A percentile compares a stretch with the other conserved stretches of the same genome.
Evolutionary conservation across 2,113 vertebrate species (phyloP).

Genomic region (Catharus fuscescens): DNA sequence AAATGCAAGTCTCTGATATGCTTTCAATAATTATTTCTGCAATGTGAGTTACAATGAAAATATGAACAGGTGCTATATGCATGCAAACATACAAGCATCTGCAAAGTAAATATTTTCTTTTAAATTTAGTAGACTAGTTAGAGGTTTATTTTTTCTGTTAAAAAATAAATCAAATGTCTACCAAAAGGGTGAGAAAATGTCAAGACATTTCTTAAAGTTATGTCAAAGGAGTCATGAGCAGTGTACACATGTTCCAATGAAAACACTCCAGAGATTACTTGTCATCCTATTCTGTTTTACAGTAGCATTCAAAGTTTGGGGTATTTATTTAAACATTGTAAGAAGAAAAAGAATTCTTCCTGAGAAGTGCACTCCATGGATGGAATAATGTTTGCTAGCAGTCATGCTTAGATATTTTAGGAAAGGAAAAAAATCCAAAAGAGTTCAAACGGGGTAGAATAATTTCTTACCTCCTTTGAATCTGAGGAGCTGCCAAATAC

Average conservation of each 20-base stretch:
- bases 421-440: not conserved
- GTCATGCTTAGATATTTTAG: not conserved
- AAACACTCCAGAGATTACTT: not conserved
- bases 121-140: not conserved
- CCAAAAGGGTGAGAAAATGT: not conserved
- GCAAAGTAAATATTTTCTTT: not conserved
- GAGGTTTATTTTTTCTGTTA: not conserved
- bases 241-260: not conserved
- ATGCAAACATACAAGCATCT: not conserved
- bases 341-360: not conserved
- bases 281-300: not conserved
- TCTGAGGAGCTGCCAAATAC: conserved; percentile 39
- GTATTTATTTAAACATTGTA: not conserved
- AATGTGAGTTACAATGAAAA: not conserved
- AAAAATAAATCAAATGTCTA: not conserved
- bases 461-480: conserved; percentile 51
- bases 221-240: not conserved
- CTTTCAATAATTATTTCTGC: not conserved
- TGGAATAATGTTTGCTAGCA: not conserved
- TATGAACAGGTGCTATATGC: not conserved
- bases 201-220: not conserved
- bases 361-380: accelerated
- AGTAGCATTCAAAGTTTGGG: not conserved
- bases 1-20: not conserved
- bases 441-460: not conserved